Conservation (phyloP, 1,140 invertebrate genomes). For the Bicyclus anynana region DNA sequence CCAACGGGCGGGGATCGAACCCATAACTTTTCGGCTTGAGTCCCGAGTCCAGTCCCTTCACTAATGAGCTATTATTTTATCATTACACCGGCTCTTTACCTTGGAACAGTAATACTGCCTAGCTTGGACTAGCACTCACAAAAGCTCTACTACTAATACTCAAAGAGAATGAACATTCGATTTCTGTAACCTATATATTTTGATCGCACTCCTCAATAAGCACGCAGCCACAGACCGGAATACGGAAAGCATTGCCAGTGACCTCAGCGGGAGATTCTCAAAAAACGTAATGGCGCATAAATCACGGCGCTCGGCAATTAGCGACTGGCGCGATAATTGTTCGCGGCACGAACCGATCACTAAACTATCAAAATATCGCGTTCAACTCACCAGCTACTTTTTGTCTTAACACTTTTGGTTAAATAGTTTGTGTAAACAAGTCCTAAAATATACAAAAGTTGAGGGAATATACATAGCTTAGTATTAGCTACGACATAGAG, state of each 20-base stretch:
- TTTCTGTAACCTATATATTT: neutral
- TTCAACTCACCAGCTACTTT: neutral
- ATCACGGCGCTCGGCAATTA: conserved; percentile 14
- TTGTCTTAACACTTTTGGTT: neutral
- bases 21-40: too few species aligned
- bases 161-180: neutral
- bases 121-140: too few species aligned
- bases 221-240: conserved; percentile 2
- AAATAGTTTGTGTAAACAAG: too few species aligned
- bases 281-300: conserved; percentile 15
- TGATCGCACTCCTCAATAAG: conserved; percentile 3
- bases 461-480: too few species aligned
- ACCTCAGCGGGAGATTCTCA: conserved; percentile 9
- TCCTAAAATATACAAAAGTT: too few species aligned
- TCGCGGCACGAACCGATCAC: conserved; percentile 7
- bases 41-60: too few species aligned
- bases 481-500: too few species aligned
- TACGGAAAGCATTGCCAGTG: conserved; percentile 15
- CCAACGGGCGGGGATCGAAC: too few species aligned
- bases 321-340: conserved; percentile 16
- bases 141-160: too few species aligned
- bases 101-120: too few species aligned
- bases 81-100: too few species aligned
- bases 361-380: neutral
- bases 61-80: too few species aligned